Conservation (phyloP, 1,140 invertebrate genomes). For the Scaptomyza montana region DNA sequence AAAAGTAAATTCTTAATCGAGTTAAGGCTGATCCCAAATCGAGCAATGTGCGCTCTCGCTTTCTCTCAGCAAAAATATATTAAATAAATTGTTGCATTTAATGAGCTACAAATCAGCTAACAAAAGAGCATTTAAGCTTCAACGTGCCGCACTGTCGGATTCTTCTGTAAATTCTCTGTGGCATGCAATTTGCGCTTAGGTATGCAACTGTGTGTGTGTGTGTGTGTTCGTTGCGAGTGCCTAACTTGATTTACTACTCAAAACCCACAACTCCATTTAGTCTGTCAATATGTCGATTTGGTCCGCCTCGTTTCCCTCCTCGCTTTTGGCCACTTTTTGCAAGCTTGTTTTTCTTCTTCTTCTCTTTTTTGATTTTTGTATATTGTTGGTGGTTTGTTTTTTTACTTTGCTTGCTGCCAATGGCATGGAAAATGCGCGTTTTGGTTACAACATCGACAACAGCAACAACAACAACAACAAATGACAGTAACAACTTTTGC, state of each 20-base stretch:
- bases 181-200: constrained; percentile 73
- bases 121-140: constrained; percentile 11
- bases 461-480: constrained; percentile 40
- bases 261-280: constrained; percentile 83
- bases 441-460: constrained; percentile 66
- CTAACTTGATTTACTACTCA: constrained; percentile 83
- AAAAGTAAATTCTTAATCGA: no score
- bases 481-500: constrained; percentile 59
- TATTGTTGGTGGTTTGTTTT: constrained; percentile 19
- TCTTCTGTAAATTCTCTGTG: constrained; percentile 58
- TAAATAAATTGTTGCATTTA: no score
- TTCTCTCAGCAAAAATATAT: no score
- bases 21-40: no score
- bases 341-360: constrained; percentile 11
- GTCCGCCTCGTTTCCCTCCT: constrained; percentile 62
- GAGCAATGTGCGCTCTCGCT: no score
- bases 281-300: constrained; percentile 83
- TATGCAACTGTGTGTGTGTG: constrained; percentile 47
- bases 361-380: constrained; percentile 27
- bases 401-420: constrained; percentile 39
- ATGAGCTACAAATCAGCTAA: no score
- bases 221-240: constrained; percentile 43
- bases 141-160: constrained; percentile 1
- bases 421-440: constrained; percentile 74
- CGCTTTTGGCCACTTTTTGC: constrained; percentile 26